Evolutionary conservation across 2,888 invertebrate species (phyloP).

Genomic region (Heliconius sara): DNA sequence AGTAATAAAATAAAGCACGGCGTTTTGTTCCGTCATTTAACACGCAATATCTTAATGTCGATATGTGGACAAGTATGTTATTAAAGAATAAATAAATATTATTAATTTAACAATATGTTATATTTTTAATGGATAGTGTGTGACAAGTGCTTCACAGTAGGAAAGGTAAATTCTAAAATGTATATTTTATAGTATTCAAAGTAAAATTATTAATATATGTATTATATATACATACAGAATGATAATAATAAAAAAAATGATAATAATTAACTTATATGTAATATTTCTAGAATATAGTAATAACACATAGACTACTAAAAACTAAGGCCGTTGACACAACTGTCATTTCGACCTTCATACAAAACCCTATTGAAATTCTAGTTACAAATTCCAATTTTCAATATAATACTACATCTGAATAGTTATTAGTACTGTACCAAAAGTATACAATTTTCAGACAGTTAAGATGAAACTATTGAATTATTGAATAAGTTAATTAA

Average conservation of each 20-base stretch:
- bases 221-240: not conserved
- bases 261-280: not conserved
- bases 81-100: no score
- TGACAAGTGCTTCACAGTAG: no score
- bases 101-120: no score
- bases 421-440: not conserved
- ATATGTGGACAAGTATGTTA: no score
- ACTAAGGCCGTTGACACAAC: not conserved
- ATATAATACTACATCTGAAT: conserved; percentile 9
- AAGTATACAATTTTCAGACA: not conserved
- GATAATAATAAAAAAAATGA: no score
- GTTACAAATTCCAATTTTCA: conserved; percentile 9
- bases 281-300: not conserved
- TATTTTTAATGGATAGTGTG: no score
- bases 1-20: no score
- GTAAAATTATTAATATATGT: not conserved
- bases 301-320: not conserved
- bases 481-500: not conserved
- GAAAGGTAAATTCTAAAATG: no score
- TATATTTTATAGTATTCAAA: not conserved
- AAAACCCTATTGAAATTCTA: conserved; percentile 8
- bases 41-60: no score
- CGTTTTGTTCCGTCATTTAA: no score
- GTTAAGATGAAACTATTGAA: not conserved
- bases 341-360: conserved; percentile 1